phyloP scores from a whole-genome alignment of 1,140 invertebrate species.

The Palaemon carinicauda region DNA sequence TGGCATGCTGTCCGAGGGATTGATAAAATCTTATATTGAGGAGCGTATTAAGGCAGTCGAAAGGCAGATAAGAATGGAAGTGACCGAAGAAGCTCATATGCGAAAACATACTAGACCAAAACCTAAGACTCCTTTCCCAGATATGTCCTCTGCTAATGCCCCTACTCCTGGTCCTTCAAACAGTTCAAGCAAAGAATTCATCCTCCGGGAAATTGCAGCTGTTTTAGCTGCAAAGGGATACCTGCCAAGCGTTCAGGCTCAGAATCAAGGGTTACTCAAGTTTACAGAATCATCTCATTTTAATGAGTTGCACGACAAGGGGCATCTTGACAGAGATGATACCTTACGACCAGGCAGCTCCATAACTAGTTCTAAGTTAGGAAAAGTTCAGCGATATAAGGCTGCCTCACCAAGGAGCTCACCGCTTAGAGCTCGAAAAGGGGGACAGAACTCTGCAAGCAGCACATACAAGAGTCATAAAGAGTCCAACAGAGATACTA shows the following conservation, averaged over 20 bases:
- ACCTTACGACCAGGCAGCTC: not conserved
- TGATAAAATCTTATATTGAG: slow-evolving; percentile 52
- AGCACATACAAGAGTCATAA: slow-evolving; percentile 53
- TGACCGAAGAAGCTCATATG: slow-evolving; percentile 26
- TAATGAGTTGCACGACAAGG: not conserved
- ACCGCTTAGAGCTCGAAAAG: not conserved
- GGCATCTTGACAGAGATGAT: not conserved
- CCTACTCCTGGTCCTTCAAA: not conserved
- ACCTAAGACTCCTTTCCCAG: slow-evolving; percentile 9
- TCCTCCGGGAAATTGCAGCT: slow-evolving; percentile 45
- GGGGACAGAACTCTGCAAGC: not conserved
- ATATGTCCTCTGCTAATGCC: not conserved
- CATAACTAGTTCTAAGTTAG: not conserved
- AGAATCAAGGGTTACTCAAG: not conserved
- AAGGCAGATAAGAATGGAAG: slow-evolving; percentile 52
- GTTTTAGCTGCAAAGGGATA: slow-evolving; percentile 51
- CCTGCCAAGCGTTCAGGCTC: slow-evolving; percentile 10
- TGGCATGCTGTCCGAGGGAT: slow-evolving; percentile 6
- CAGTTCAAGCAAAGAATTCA: slow-evolving; percentile 27
- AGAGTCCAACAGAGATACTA: slow-evolving; percentile 5
- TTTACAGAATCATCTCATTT: not conserved
- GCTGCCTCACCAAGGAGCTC: not conserved
- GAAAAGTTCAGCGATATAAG: slow-evolving; percentile 20
- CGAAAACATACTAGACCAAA: not conserved
- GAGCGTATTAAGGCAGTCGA: slow-evolving; percentile 52